Base-by-base conservation (phyloP, 2,888 invertebrate genomes). In the Protula sp. region DNA sequence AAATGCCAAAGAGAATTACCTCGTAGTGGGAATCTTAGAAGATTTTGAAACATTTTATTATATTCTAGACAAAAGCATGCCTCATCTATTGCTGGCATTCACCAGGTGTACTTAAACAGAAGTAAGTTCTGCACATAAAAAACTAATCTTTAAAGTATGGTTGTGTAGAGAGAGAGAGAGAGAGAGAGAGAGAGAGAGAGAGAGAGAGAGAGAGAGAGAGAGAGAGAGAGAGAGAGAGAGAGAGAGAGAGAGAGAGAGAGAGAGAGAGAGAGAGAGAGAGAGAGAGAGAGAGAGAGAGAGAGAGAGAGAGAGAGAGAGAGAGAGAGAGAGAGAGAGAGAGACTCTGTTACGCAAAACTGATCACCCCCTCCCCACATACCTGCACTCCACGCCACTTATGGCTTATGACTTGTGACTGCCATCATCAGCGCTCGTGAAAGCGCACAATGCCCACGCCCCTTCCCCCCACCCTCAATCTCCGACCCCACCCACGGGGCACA, bases 131-230 rank as follows among this genome's bases (percentile, higher is more conserved):
- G 45, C 45, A 45, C 9, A 45, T 14, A 14, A 9, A 45, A 45
- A 45, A 14, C 14, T 19, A 26, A 3, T 2, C 2, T 1, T 19
- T n/a, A 55, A 27, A 5, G 27, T n/a, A 47, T 0, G 29, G 29
- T 14, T 45, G 47, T 27, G 45, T 28, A 3, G 51, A 54, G 26
- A 19, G 22, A 55, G 1, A 54, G 14, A 28, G 53, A 22, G 54
- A 14, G n/a, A 54, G 1, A 30, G 1, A 19, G 19, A 27, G 29
- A 30, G 19, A 22, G 1, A 29, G 54, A 54, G 24, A 29, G 30
- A 29, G 54, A 27, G 30, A 22, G 24, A 54, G 28, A 29, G 14
- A 1, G 58, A 45, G 53, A 58, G 52, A 30, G 3, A 28, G 57
- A 30, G 26, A 30, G 30, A 26, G 26, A 24, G n/a, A n/a, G n/a